Evolutionary conservation across 2,888 invertebrate species (phyloP).

Genomic region (Erebia aethiops): DNA sequence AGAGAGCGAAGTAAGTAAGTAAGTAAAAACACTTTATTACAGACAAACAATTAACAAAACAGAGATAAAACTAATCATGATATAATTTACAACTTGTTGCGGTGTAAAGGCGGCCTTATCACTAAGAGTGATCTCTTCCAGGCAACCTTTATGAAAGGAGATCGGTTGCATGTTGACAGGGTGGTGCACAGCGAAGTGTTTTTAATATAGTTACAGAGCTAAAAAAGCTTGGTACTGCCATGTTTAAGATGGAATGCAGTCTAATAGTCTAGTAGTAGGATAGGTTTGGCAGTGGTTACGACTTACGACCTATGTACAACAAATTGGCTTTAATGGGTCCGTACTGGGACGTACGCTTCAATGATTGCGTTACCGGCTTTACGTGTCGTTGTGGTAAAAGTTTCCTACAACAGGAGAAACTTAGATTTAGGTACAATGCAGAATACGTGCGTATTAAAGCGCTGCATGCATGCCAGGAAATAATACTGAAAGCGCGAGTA

Average conservation of each 20-base stretch:
- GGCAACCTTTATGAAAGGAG: no score
- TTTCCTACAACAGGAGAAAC: background rate
- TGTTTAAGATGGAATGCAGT: background rate
- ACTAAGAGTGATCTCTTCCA: no score
- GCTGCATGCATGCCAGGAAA: background rate
- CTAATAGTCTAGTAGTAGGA: background rate
- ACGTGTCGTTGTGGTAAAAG: background rate
- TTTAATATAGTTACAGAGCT: background rate
- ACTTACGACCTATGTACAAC: background rate
- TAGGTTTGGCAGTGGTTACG: background rate
- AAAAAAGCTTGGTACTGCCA: background rate
- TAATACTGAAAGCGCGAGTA: background rate
- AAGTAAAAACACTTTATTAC: no score
- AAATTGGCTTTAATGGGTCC: background rate
- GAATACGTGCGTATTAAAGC: background rate
- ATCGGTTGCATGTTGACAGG: no score
- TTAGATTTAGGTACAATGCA: background rate
- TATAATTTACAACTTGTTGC: no score
- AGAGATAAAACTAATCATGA: no score
- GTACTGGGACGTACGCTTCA: background rate
- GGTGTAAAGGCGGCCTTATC: no score
- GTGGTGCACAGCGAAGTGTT: no score
- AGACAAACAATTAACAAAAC: no score
- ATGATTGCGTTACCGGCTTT: constrained; percentile 12
- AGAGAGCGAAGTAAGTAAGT: no score